A percentile compares a stretch with the other conserved stretches of the same genome.
phyloP scores from a whole-genome alignment of 2,888 invertebrate genomes.

The Lasioglossum morio region DNA sequence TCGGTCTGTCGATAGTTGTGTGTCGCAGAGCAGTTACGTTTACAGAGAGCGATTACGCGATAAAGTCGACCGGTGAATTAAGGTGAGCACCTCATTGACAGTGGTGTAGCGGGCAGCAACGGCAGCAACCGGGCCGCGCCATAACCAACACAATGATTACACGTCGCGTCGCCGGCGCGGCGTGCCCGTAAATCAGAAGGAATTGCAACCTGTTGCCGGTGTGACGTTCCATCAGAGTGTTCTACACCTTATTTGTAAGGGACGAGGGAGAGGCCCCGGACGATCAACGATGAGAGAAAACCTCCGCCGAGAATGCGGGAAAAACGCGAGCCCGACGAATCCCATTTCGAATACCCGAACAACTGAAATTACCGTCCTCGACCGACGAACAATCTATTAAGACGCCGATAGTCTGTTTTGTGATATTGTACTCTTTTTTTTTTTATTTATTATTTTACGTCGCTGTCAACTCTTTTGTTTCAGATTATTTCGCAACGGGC shows the following conservation, averaged over 20 bases:
- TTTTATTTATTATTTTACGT: too few species aligned
- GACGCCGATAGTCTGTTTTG: too few species aligned
- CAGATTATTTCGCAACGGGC: too few species aligned
- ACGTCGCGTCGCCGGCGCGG: conserved; percentile 38
- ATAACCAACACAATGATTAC: conserved; percentile 64
- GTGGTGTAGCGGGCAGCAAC: conserved; percentile 35
- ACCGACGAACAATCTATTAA: neutral
- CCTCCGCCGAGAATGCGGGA: neutral
- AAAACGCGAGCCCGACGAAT: neutral
- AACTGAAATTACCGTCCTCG: neutral
- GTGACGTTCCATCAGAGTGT: conserved; percentile 37
- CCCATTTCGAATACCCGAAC: neutral
- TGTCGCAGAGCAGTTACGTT: neutral
- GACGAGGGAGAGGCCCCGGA: neutral
- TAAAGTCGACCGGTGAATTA: conserved; percentile 60
- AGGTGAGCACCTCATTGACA: conserved; percentile 67
- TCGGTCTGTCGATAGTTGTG: neutral
- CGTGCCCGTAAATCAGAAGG: conserved; percentile 61
- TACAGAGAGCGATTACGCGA: conserved; percentile 32
- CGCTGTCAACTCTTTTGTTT: too few species aligned
- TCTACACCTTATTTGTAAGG: neutral
- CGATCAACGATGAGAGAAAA: neutral
- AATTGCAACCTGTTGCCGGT: conserved; percentile 49
- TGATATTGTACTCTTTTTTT: too few species aligned
- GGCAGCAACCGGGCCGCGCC: conserved; percentile 16